Percentiles rank a stretch among this genome's conserved stretches.
Conservation (phyloP, 2,888 invertebrate genomes). For the Actias luna region DNA sequence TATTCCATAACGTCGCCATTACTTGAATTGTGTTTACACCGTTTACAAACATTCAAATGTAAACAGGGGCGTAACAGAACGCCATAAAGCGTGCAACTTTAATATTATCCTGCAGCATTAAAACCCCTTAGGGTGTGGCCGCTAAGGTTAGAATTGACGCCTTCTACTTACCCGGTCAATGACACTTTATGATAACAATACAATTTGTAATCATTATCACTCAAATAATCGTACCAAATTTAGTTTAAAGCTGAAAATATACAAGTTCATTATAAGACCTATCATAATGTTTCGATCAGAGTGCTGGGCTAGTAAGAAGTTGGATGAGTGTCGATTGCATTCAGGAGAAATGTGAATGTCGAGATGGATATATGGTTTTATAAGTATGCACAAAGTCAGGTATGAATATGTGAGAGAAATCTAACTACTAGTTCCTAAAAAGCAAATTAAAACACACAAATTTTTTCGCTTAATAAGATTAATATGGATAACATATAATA, state of each 20-base stretch:
- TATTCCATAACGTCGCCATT: slow-evolving; percentile 12
- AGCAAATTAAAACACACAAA: too few species aligned
- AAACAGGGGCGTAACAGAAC: slow-evolving; percentile 38
- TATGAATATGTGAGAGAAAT: too few species aligned
- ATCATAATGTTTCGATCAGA: too few species aligned
- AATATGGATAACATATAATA: too few species aligned
- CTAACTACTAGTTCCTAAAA: too few species aligned
- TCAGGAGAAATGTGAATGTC: too few species aligned
- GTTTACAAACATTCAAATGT: slow-evolving; percentile 24
- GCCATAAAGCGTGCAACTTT: slow-evolving; percentile 40
- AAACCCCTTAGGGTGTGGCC: slow-evolving; percentile 16
- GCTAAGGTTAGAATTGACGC: slow-evolving; percentile 22
- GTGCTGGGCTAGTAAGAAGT: too few species aligned
- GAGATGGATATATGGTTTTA: too few species aligned
- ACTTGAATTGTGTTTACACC: slow-evolving; percentile 11
- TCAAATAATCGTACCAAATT: background rate
- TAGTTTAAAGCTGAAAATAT: background rate
- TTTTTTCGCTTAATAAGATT: too few species aligned
- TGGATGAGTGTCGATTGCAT: too few species aligned
- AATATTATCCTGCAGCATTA: slow-evolving; percentile 28
- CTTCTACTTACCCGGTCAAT: slow-evolving; percentile 19
- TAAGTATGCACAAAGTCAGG: too few species aligned
- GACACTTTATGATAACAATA: background rate
- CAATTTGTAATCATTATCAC: background rate
- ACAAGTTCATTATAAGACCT: too few species aligned